Percentiles rank a stretch among this genome's conserved stretches.
Evolutionary conservation across 2,113 vertebrate genomes (phyloP).

Genomic region (Cyphomyrus discorhynchus): DNA sequence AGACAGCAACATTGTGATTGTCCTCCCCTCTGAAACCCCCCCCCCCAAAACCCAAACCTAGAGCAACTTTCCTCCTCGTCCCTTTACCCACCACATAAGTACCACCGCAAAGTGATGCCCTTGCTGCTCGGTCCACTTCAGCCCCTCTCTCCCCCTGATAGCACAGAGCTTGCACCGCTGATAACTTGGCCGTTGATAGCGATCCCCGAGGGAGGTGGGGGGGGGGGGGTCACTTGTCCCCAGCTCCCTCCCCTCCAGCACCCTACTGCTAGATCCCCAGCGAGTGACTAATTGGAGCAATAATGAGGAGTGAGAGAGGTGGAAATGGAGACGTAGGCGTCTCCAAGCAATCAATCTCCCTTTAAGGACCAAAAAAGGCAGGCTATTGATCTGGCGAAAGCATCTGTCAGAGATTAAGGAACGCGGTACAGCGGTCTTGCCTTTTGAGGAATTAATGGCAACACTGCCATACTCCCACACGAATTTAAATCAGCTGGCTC

Average conservation of each 20-base stretch:
- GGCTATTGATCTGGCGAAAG: slow-evolving; percentile 54
- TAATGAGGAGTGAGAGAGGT: slow-evolving; percentile 53
- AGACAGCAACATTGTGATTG: slow-evolving; percentile 60
- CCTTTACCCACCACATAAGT: background rate
- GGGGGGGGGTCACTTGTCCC: slow-evolving; percentile 33
- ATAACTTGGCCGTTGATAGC: slow-evolving; percentile 40
- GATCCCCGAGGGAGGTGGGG: background rate
- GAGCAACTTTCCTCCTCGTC: slow-evolving; percentile 41
- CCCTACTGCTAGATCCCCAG: slow-evolving; percentile 24
- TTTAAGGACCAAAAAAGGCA: slow-evolving; percentile 48
- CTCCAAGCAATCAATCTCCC: slow-evolving; percentile 58
- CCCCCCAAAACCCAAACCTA: background rate
- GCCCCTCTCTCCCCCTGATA: slow-evolving; percentile 36
- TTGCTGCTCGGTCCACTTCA: slow-evolving; percentile 45
- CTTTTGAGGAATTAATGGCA: slow-evolving; percentile 54
- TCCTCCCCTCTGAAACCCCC: slow-evolving; percentile 49
- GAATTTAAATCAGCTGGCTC: slow-evolving; percentile 48
- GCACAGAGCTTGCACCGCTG: slow-evolving; percentile 39
- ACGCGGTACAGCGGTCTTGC: slow-evolving; percentile 45
- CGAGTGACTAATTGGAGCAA: slow-evolving; percentile 56
- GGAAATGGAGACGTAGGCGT: slow-evolving; percentile 42
- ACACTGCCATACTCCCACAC: slow-evolving; percentile 41
- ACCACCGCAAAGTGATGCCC: background rate
- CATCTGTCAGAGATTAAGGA: slow-evolving; percentile 58
- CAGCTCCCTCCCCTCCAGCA: slow-evolving; percentile 18